phyloP scores from a whole-genome alignment of 1,140 invertebrate genomes.

The Telenomus remus region DNA sequence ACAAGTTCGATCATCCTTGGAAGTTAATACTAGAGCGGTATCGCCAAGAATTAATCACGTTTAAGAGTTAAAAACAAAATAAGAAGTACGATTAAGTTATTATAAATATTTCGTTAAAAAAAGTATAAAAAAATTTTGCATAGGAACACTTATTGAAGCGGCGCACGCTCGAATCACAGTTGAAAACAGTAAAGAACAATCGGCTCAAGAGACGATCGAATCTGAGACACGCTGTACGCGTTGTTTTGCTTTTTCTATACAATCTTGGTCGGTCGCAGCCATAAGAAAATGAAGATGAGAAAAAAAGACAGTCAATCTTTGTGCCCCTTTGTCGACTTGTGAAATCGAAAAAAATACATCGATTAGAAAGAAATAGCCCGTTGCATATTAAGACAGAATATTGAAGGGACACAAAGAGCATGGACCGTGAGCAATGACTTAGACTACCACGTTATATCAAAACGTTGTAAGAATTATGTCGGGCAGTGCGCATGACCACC shows the following conservation, averaged over 20 bases:
- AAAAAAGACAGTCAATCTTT: slow-evolving; percentile 55
- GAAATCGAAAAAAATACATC: slow-evolving; percentile 10
- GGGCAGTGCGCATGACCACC: slow-evolving; percentile 62
- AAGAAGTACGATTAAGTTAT: slow-evolving; percentile 20
- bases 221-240: slow-evolving; percentile 61
- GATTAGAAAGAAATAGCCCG: slow-evolving; percentile 1
- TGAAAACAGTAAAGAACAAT: slow-evolving; percentile 49
- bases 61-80: neutral
- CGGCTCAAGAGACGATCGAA: slow-evolving; percentile 65
- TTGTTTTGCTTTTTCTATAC: slow-evolving; percentile 51
- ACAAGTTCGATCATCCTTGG: slow-evolving; percentile 67
- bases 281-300: slow-evolving; percentile 46
- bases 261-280: slow-evolving; percentile 59
- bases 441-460: slow-evolving; percentile 69
- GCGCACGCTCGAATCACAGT: slow-evolving; percentile 28
- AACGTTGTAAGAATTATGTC: slow-evolving; percentile 67
- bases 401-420: slow-evolving; percentile 27
- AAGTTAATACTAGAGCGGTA: slow-evolving; percentile 37
- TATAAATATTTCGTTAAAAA: slow-evolving; percentile 42
- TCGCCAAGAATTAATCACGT: neutral
- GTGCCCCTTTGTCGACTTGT: slow-evolving; percentile 7
- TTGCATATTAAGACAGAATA: too few relatives aligned
- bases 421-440: slow-evolving; percentile 61
- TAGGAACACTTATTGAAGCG: slow-evolving; percentile 50
- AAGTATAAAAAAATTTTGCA: slow-evolving; percentile 43